Percentiles rank a stretch among this genome's conserved stretches.
Conservation (phyloP, 2,888 invertebrate species). For the Spisula subtruncata region DNA sequence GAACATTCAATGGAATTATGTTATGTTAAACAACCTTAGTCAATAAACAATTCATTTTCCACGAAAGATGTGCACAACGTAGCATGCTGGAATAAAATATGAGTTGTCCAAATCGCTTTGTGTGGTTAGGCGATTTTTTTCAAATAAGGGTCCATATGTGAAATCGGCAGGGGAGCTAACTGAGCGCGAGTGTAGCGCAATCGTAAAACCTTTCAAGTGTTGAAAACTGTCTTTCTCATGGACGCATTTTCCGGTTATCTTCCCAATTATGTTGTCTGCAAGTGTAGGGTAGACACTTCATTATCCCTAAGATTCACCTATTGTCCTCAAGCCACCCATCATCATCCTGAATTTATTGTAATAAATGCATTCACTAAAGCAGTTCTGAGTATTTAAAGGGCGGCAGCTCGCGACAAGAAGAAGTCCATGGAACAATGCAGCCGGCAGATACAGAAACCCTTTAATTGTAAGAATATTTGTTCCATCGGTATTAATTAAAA, state of each 20-base stretch:
- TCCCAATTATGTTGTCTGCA: constrained; percentile 12
- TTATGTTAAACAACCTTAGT: no score
- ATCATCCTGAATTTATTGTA: constrained; percentile 8
- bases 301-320: neutral
- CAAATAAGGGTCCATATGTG: neutral
- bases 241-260: constrained; percentile 12
- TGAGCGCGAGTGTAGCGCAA: no score
- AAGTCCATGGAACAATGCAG: neutral
- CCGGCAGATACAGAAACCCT: neutral
- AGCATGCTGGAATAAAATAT: neutral
- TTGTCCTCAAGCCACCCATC: neutral
- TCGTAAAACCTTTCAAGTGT: no score
- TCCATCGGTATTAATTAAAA: constrained; percentile 9
- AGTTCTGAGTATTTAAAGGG: neutral
- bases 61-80: neutral
- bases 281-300: neutral
- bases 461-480: constrained; percentile 1
- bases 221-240: constrained; percentile 19
- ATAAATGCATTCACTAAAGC: neutral
- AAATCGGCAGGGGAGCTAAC: no score
- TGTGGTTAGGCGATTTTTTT: neutral
- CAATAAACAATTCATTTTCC: neutral
- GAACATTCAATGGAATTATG: neutral
- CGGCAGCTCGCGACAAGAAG: neutral
- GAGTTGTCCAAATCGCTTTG: neutral